Conservation (phyloP, 2,888 invertebrate genomes). For the Cerastis rubricosa region DNA sequence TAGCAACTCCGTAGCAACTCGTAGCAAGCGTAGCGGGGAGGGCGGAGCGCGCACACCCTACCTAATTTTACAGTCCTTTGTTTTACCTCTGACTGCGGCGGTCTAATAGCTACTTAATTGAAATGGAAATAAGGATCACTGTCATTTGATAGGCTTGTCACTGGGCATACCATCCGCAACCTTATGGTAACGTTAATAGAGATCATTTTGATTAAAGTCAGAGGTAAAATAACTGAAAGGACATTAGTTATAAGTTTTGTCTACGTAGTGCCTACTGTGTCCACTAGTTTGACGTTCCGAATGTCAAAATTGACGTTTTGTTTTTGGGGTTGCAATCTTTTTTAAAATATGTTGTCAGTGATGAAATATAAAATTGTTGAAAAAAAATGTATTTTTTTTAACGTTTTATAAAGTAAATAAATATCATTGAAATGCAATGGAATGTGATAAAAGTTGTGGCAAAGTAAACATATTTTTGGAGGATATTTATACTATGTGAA, state of each 20-base stretch:
- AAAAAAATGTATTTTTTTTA: background rate
- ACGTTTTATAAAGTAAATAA: slow-evolving; percentile 5
- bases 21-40: slow-evolving; percentile 46
- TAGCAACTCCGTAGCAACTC: slow-evolving; percentile 41
- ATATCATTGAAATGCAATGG: slow-evolving; percentile 38
- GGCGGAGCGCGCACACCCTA: slow-evolving; percentile 57
- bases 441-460: slow-evolving; percentile 64
- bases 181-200: background rate
- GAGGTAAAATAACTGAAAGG: slow-evolving; percentile 7
- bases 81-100: background rate
- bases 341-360: background rate
- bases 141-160: background rate
- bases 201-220: background rate
- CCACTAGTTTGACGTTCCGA: slow-evolving; percentile 51
- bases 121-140: background rate
- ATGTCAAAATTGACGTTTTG: background rate
- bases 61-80: slow-evolving; percentile 22
- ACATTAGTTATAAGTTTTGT: slow-evolving; percentile 38
- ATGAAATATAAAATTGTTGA: background rate
- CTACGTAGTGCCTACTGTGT: slow-evolving; percentile 56
- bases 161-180: background rate
- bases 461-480: slow-evolving; percentile 62
- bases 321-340: background rate
- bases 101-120: background rate
- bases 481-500: slow-evolving; percentile 44